Conservation (phyloP, 2,888 invertebrate genomes). For the Abscondita cerata region DNA sequence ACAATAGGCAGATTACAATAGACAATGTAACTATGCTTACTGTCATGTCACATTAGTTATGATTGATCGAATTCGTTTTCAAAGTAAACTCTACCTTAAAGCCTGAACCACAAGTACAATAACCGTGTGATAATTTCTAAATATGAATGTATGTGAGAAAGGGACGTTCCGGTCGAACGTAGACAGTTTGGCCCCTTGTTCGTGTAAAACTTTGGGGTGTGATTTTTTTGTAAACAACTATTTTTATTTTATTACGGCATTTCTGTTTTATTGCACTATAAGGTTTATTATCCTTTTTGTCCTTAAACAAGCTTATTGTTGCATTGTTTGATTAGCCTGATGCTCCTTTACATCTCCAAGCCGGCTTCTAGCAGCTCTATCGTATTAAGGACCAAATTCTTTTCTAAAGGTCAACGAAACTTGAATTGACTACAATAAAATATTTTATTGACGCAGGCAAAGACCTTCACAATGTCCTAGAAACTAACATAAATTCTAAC, state of each 20-base stretch:
- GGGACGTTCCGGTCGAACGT: conserved; percentile 46
- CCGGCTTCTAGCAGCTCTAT: not conserved
- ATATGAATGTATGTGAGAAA: conserved; percentile 51
- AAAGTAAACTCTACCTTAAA: conserved; percentile 46
- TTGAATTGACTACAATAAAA: conserved; percentile 11
- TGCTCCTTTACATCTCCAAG: conserved; percentile 9
- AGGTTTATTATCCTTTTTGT: conserved; percentile 49
- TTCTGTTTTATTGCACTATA: conserved; percentile 48
- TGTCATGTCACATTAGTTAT: conserved; percentile 60
- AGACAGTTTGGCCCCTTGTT: conserved; percentile 56
- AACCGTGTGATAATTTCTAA: conserved; percentile 37
- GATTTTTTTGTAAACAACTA: conserved; percentile 47
- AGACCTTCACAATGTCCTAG: conserved; percentile 1
- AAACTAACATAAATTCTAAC: conserved; percentile 9
- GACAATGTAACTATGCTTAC: conserved; percentile 59
- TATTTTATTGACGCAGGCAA: conserved; percentile 1
- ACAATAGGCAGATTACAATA: conserved; percentile 61
- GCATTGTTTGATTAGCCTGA: conserved; percentile 18
- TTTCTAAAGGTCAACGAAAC: conserved; percentile 3
- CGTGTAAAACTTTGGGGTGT: conserved; percentile 53
- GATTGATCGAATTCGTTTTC: conserved; percentile 54
- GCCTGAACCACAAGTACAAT: conserved; percentile 43
- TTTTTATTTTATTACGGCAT: conserved; percentile 48
- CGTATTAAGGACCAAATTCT: conserved; percentile 7
- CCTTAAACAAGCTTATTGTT: conserved; percentile 50